Percentiles rank a stretch among this genome's conserved stretches.
Conservation (phyloP, 2,797 vertebrate species). For the Emydoidea blandingii region DNA sequence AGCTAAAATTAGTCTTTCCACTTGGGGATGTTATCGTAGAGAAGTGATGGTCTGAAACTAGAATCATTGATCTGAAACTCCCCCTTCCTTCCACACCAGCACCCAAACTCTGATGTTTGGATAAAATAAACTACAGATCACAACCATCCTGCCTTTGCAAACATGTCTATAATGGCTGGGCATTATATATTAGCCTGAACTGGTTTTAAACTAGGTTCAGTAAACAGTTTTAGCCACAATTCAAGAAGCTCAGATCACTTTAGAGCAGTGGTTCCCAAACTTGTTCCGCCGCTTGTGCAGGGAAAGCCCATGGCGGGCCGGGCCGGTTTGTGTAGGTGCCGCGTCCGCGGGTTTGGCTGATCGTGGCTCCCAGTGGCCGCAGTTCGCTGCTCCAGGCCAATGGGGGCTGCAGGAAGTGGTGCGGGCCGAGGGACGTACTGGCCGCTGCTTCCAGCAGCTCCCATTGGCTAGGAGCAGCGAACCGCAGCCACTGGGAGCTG, state of each 20-base stretch:
- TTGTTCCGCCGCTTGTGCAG: too few relatives aligned
- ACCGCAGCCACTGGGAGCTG: too few relatives aligned
- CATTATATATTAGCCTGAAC: neutral
- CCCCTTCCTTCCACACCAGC: constrained; percentile 1
- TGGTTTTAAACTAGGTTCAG: neutral
- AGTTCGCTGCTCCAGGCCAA: too few relatives aligned
- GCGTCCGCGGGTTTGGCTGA: too few relatives aligned
- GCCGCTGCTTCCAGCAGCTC: too few relatives aligned
- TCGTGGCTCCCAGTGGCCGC: too few relatives aligned
- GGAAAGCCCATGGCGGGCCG: too few relatives aligned
- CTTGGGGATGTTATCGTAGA: constrained; percentile 38
- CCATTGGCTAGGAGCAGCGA: too few relatives aligned
- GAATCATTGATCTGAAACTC: neutral
- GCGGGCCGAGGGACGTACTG: too few relatives aligned
- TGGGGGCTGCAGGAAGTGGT: too few relatives aligned
- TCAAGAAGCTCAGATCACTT: neutral
- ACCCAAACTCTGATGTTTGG: neutral
- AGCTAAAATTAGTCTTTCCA: constrained; percentile 56
- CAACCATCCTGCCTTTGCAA: neutral
- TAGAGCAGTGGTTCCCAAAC: too few relatives aligned
- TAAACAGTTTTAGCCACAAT: neutral
- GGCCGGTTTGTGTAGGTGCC: too few relatives aligned
- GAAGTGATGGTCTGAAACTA: constrained; percentile 44
- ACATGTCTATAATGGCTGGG: neutral
- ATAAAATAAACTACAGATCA: constrained; percentile 14